Conservation (phyloP, 1,140 invertebrate genomes). For the Drosophila novamexicana region DNA sequence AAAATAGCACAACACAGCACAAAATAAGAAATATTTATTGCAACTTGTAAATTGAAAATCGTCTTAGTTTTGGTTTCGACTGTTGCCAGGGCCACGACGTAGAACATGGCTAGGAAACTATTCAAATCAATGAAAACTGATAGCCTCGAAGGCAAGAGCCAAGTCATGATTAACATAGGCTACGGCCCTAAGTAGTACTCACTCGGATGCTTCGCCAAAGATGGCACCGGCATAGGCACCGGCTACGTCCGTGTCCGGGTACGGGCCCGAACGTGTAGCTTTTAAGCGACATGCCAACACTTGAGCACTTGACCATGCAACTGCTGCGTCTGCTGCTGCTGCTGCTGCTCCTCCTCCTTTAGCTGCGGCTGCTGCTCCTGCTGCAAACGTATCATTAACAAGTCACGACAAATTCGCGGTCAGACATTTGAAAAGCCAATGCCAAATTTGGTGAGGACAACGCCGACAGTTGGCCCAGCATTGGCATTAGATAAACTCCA, state of each 20-base stretch:
- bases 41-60: slow-evolving; percentile 69
- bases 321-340: not conserved
- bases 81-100: slow-evolving; percentile 1
- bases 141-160: slow-evolving; percentile 59
- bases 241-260: not conserved
- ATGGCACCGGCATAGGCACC: slow-evolving; percentile 55
- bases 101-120: slow-evolving; percentile 43
- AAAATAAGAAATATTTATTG: slow-evolving; percentile 42
- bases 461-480: slow-evolving; percentile 42
- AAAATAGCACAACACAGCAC: not conserved
- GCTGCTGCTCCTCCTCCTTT: not conserved
- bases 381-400: slow-evolving; percentile 77
- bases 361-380: not conserved
- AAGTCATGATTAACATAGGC: slow-evolving; percentile 74
- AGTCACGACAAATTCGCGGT: slow-evolving; percentile 79
- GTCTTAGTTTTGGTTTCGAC: slow-evolving; percentile 24
- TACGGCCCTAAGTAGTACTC: slow-evolving; percentile 36
- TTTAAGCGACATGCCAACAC: slow-evolving; percentile 82
- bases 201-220: slow-evolving; percentile 50
- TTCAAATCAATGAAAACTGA: slow-evolving; percentile 82
- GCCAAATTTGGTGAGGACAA: slow-evolving; percentile 75
- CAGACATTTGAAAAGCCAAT: slow-evolving; percentile 73
- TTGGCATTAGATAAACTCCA: slow-evolving; percentile 77
- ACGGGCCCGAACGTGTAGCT: slow-evolving; percentile 49
- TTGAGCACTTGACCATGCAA: slow-evolving; percentile 59